phyloP scores from a whole-genome alignment of 1,140 invertebrate genomes.

The Ceratitis capitata region DNA sequence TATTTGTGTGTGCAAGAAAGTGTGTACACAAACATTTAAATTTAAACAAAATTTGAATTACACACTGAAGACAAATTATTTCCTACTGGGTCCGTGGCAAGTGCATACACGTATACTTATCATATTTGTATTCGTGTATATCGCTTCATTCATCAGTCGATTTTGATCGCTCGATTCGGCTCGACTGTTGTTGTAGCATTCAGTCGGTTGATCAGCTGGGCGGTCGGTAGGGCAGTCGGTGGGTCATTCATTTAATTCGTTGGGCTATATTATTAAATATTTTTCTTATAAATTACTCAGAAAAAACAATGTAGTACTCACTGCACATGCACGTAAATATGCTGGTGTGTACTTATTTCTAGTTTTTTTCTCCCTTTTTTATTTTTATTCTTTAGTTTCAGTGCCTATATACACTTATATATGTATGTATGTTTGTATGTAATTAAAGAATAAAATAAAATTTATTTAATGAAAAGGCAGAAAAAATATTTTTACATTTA shows the following conservation, averaged over 20 bases:
- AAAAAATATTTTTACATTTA: neutral
- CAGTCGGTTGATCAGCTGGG: too few relatives aligned
- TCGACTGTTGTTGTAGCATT: neutral
- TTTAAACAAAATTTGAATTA: too few relatives aligned
- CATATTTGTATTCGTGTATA: neutral
- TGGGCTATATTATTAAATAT: slow-evolving; percentile 31
- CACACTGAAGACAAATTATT: too few relatives aligned
- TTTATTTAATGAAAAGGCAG: slow-evolving; percentile 33
- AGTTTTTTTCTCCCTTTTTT: neutral
- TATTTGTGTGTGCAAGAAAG: too few relatives aligned
- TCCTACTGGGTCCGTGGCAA: neutral
- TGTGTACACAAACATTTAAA: too few relatives aligned
- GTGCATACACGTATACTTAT: neutral
- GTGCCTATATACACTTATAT: too few relatives aligned
- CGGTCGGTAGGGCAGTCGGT: neutral
- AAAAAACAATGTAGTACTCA: neutral
- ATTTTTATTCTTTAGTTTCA: neutral
- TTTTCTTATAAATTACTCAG: slow-evolving; percentile 1
- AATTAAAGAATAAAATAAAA: slow-evolving; percentile 34
- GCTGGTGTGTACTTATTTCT: neutral
- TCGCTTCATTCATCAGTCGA: neutral
- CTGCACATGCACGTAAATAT: neutral
- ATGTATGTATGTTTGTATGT: slow-evolving; percentile 15
- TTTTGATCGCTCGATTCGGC: neutral
- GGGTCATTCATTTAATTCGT: slow-evolving; percentile 23